Conservation (phyloP, 2,113 vertebrate genomes). For the Crotalus horridus region DNA sequence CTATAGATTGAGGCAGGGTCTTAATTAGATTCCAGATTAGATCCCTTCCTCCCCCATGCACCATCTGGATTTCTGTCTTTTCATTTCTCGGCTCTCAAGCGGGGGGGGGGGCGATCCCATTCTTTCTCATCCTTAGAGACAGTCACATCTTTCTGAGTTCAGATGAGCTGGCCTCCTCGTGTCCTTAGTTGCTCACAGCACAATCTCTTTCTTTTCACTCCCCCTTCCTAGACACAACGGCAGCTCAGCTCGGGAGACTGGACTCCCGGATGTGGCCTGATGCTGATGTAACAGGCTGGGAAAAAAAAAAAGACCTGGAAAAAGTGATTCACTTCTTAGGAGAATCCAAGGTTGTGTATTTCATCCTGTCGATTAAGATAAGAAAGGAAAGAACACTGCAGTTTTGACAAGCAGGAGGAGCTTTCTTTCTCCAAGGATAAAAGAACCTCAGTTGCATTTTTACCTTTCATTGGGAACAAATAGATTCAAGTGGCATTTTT, state of each 20-base stretch:
- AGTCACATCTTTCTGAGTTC: not conserved
- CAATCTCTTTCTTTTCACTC: not conserved
- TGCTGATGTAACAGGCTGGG: constrained; percentile 47
- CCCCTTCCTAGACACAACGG: not conserved
- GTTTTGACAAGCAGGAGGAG: not conserved
- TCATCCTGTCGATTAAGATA: not conserved
- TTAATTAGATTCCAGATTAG: not conserved
- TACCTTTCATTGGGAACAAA: rapidly evolving
- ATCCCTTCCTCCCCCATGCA: not conserved
- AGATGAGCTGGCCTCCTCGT: not conserved
- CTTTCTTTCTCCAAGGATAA: not conserved
- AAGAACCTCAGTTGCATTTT: not conserved
- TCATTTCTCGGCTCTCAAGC: not conserved
- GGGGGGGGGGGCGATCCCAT: no score
- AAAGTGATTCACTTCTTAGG: constrained; percentile 16
- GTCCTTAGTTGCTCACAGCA: not conserved
- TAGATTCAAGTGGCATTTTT: not conserved
- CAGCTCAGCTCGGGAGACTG: constrained; percentile 34
- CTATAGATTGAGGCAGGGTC: not conserved
- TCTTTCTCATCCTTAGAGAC: not conserved
- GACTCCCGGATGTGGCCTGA: constrained; percentile 53
- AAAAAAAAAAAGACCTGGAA: not conserved
- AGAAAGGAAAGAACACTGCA: constrained; percentile 12
- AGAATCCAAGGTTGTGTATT: not conserved
- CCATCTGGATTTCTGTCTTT: not conserved